Conservation (phyloP, 2,888 invertebrate genomes). For the Diarsia rubi region DNA sequence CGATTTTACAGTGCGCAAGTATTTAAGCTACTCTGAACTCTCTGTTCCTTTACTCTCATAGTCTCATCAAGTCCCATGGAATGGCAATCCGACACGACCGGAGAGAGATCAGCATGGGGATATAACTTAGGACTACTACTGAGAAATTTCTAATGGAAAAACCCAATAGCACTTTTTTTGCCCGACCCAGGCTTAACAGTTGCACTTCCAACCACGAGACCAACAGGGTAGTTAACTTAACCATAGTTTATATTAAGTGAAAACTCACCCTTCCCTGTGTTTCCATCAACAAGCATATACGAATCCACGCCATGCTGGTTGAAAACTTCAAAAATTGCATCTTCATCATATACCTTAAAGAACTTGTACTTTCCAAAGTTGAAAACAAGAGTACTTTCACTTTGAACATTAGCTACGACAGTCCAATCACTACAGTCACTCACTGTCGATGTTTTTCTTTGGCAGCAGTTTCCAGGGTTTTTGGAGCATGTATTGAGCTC, state of each 20-base stretch:
- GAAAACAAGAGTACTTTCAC: constrained; percentile 81
- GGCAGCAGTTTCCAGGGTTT: constrained; percentile 74
- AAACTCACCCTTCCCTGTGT: constrained; percentile 93
- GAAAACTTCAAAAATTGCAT: constrained; percentile 88
- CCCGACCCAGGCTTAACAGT: no score
- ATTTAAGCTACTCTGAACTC: no score
- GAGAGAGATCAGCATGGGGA: no score
- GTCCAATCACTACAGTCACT: constrained; percentile 79
- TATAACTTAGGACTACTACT: no score
- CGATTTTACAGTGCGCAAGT: no score
- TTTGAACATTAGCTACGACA: constrained; percentile 69
- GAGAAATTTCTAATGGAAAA: no score
- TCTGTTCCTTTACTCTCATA: no score
- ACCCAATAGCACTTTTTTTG: no score
- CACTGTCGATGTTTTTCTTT: constrained; percentile 76
- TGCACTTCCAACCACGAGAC: no score
- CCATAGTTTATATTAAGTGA: not conserved
- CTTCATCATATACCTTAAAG: constrained; percentile 85
- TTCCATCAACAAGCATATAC: constrained; percentile 92
- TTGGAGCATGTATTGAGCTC: constrained; percentile 76
- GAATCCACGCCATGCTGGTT: constrained; percentile 81
- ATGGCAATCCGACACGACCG: no score
- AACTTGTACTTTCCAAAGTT: constrained; percentile 87
- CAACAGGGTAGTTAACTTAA: no score
- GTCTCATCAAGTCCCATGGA: no score